Conservation (phyloP, 2,797 vertebrate genomes). For the Pseudomugil gertrudae region DNA sequence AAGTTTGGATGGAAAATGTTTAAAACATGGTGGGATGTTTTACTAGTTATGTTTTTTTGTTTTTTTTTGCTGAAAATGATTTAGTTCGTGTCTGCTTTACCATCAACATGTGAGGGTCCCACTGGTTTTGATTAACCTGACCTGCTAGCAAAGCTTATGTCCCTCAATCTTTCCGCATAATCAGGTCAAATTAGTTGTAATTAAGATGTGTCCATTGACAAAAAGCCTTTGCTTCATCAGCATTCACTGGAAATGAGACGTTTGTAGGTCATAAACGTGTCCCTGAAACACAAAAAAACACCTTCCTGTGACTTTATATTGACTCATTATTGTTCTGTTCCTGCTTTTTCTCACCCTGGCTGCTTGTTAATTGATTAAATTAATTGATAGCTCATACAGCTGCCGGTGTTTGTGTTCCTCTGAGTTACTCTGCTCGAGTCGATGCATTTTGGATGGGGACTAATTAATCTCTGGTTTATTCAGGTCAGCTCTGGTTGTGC, state of each 20-base stretch:
- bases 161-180: no score
- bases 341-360: background rate
- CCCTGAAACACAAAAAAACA: background rate
- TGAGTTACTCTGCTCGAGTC: background rate
- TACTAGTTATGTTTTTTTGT: no score
- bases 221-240: background rate
- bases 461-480: constrained; percentile 29
- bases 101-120: no score
- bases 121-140: no score
- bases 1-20: no score
- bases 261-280: background rate
- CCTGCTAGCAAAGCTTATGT: no score
- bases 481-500: constrained; percentile 14
- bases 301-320: background rate
- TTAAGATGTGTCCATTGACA: background rate
- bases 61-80: no score
- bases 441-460: constrained; percentile 8
- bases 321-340: background rate
- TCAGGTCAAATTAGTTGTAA: no score
- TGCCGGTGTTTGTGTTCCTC: constrained; percentile 7
- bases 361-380: background rate
- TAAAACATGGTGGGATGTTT: no score
- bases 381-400: constrained; percentile 1
- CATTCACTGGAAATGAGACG: background rate
- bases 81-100: no score